phyloP scores from a whole-genome alignment of 2,797 vertebrate species.

The Cyprinella venusta region DNA sequence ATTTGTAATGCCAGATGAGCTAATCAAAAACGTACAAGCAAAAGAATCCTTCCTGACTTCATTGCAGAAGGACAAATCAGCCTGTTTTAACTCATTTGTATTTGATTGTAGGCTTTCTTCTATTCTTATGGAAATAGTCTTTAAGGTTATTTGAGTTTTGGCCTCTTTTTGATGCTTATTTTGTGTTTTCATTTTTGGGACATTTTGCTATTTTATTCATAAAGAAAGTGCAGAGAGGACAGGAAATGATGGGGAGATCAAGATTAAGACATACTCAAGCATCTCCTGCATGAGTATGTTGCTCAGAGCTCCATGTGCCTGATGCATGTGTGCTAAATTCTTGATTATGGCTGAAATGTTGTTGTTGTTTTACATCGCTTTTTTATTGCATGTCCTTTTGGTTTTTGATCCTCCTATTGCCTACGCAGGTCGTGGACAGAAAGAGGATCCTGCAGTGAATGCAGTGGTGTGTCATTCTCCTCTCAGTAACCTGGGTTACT shows the following conservation, averaged over 20 bases:
- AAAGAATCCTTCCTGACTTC: not conserved
- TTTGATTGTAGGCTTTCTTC: not conserved
- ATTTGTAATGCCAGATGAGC: slow-evolving; percentile 7
- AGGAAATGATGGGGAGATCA: not conserved
- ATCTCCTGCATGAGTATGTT: not conserved
- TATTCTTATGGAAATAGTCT: not conserved
- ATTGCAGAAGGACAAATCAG: not conserved
- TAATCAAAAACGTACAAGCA: not conserved
- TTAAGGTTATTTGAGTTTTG: not conserved
- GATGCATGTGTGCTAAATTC: not conserved
- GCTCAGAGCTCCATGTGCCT: not conserved
- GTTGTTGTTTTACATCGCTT: too few species aligned
- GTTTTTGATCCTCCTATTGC: slow-evolving; percentile 2
- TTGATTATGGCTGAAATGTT: not conserved
- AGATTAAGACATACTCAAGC: not conserved
- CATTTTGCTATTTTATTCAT: not conserved
- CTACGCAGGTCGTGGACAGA: slow-evolving; percentile 80
- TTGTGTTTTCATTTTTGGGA: not conserved
- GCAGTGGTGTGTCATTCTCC: slow-evolving; percentile 90
- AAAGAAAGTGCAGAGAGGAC: not conserved
- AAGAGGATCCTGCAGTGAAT: slow-evolving; percentile 78
- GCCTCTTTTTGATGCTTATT: not conserved
- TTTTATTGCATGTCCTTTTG: not conserved
- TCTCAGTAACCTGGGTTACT: slow-evolving; percentile 89
- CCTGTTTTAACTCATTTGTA: not conserved